phyloP scores from a whole-genome alignment of 2,113 vertebrate species.

The Hucho hucho region DNA sequence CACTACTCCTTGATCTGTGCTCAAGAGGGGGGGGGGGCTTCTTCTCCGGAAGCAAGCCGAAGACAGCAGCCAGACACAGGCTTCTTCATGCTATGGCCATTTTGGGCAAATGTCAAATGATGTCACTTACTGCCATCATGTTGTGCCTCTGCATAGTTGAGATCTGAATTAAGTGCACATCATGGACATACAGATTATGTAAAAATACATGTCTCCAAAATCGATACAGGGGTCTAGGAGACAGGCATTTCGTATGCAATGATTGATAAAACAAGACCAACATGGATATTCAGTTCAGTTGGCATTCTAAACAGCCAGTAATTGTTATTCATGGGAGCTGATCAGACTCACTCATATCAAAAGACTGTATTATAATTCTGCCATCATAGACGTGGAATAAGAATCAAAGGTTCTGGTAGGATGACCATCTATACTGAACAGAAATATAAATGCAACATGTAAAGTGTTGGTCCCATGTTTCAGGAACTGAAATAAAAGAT shows the following conservation, averaged over 20 bases:
- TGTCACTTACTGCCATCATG: conserved; percentile 39
- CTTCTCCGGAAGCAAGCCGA: neutral
- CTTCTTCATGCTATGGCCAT: conserved; percentile 30
- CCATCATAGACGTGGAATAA: neutral
- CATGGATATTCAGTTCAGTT: neutral
- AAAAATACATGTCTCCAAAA: neutral
- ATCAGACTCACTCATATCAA: neutral
- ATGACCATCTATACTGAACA: neutral
- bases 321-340: neutral
- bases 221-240: neutral
- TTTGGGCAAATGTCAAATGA: conserved; percentile 62
- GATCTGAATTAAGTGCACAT: neutral
- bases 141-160: conserved; percentile 21
- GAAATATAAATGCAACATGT: too few relatives aligned
- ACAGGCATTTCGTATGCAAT: neutral
- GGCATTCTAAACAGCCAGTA: neutral
- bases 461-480: too few relatives aligned
- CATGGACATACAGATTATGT: neutral
- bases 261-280: neutral
- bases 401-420: neutral
- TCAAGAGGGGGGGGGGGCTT: conserved; percentile 18
- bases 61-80: conserved; percentile 4
- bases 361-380: neutral
- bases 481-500: too few relatives aligned
- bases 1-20: conserved; percentile 70